phyloP scores from a whole-genome alignment of 2,113 vertebrate species.

The Tenrec ecaudatus region DNA sequence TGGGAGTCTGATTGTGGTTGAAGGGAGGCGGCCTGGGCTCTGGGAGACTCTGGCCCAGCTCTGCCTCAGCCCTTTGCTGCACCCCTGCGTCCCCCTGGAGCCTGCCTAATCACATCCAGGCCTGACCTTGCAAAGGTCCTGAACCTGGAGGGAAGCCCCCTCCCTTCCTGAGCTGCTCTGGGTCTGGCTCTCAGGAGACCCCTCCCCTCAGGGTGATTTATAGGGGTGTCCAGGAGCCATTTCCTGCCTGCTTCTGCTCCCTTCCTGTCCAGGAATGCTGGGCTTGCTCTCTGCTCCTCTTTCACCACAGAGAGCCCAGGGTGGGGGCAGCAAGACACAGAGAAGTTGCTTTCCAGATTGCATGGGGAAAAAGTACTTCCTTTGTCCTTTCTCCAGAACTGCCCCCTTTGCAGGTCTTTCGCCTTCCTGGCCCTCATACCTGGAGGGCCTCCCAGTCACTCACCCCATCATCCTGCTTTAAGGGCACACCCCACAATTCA shows the following conservation, averaged over 20 bases:
- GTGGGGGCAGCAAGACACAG: not conserved
- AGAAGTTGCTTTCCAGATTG: not conserved
- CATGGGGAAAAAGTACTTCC: not conserved
- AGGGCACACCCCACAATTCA: not conserved
- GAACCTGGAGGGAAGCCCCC: conserved; percentile 50
- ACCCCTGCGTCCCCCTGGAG: conserved; percentile 39
- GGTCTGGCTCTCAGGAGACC: conserved; percentile 58
- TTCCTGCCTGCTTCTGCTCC: conserved; percentile 67
- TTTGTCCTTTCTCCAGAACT: not conserved
- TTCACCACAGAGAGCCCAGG: not conserved
- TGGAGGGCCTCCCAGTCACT: not conserved
- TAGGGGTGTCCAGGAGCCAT: conserved; percentile 55
- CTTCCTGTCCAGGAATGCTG: not conserved
- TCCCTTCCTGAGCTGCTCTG: not conserved
- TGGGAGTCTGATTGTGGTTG: not conserved
- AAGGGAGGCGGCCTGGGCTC: conserved; percentile 15
- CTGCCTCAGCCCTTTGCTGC: not conserved
- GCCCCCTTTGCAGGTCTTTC: not conserved
- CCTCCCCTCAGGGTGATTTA: conserved; percentile 70
- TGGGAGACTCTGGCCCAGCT: not conserved
- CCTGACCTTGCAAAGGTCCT: conserved; percentile 72
- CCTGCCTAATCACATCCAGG: conserved; percentile 81
- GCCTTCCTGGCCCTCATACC: not conserved
- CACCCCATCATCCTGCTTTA: not conserved
- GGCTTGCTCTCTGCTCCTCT: not conserved